A percentile compares a stretch with the other conserved stretches of the same genome.
Conservation (phyloP, 2,888 invertebrate genomes). For the Ditylenchus weischeri region DNA sequence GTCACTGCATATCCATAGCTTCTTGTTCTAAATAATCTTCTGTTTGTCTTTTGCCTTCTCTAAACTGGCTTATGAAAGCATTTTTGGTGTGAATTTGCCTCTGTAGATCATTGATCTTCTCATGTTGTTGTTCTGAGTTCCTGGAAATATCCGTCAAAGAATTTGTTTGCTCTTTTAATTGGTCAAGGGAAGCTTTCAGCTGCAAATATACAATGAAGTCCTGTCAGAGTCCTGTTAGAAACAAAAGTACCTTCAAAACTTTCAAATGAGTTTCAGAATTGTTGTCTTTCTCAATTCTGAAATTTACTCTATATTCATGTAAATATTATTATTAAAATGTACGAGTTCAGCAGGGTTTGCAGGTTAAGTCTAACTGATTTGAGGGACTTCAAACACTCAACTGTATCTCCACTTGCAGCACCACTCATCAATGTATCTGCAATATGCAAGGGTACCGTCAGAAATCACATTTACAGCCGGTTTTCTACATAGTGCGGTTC, state of each 20-base stretch:
- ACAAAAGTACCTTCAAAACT: neutral
- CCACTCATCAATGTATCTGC: neutral
- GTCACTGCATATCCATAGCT: neutral
- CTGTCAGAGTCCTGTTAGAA: neutral
- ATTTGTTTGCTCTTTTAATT: neutral
- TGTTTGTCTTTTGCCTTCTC: slow-evolving; percentile 11
- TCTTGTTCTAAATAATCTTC: slow-evolving; percentile 11
- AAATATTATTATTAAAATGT: neutral
- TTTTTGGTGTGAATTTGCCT: slow-evolving; percentile 20
- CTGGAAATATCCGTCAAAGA: slow-evolving; percentile 21
- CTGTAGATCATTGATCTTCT: slow-evolving; percentile 19
- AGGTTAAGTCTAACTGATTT: neutral
- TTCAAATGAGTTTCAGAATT: slow-evolving; percentile 7
- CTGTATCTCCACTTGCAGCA: neutral
- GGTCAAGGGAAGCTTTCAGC: slow-evolving; percentile 5
- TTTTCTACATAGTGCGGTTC: too few species aligned
- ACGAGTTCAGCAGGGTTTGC: slow-evolving; percentile 1
- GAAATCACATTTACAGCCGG: too few species aligned
- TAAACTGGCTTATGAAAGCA: slow-evolving; percentile 16
- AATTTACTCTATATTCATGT: neutral
- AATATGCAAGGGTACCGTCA: neutral
- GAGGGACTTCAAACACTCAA: slow-evolving; percentile 4
- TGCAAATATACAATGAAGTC: neutral
- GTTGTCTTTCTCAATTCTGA: slow-evolving; percentile 10
- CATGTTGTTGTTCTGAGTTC: slow-evolving; percentile 17